Evolutionary conservation across 2,113 vertebrate species (phyloP), one percentile per base, ranked within the genome.

Genomic region (Menidia beryllina): DNA sequence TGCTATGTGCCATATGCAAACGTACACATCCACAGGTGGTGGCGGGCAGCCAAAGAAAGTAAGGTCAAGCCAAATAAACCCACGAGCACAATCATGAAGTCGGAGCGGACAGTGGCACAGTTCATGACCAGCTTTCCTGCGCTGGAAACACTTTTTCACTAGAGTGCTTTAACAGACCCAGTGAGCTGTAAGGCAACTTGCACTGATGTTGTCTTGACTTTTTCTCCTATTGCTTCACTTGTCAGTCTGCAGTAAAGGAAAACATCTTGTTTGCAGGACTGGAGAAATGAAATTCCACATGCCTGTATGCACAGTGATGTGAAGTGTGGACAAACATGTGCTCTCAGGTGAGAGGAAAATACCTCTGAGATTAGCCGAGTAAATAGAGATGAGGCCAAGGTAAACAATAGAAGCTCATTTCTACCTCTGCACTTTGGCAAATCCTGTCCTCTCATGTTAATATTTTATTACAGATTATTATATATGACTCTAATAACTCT

Each of bases 1-100:
- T 48, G 50, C 34, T 52, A 38, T 6, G 50, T 14, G 15, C 14
- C 20, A 49, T 77, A 27, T 0, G 19, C 52, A 74, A 82, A 82
- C 65, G 53, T 23, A 54, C 15, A n/a, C 56, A 47, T 58, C 34
- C 51, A 63, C 65, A 58, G 57, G 52, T 69, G 4, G 38, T 64
- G 73, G 67, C 58, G 20, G 36, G 59, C 63, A 36, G 88, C 89
- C 83, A 85, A 73, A 82, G 64, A 77, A 81, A 78, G 51, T 56
- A 59, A 12, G 47, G 70, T 72, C 66, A 69, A 0, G 53, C 62
- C 25, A 62, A 67, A 77, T 85, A 75, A 70, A 86, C 75, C 59
- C 45, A 75, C 51, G 8, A 39, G 59, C 53, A 39, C 53, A 60
- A 21, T 59, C 21, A 54, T 63, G 53, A 65, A 56, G 75, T 63